phyloP scores from a whole-genome alignment of 1,140 invertebrate genomes.

The Habropoda laboriosa region DNA sequence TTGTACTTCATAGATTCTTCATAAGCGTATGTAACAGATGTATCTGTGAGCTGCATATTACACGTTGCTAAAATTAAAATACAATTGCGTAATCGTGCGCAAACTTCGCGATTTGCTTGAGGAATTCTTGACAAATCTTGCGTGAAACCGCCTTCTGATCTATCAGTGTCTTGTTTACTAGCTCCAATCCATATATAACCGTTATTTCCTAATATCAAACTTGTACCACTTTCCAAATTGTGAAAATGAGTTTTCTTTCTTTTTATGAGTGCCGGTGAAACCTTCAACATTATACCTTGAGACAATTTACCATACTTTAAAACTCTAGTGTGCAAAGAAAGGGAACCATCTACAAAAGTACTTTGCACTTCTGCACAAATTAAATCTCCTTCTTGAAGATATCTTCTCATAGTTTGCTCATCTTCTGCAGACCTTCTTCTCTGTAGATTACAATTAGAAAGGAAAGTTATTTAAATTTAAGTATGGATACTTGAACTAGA shows the following conservation, averaged over 20 bases:
- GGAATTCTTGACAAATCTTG: slow-evolving; percentile 90
- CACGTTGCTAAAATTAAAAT: slow-evolving; percentile 92
- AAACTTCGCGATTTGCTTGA: slow-evolving; percentile 88
- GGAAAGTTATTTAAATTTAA: neutral
- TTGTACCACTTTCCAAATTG: slow-evolving; percentile 93
- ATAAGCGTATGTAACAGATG: slow-evolving; percentile 94
- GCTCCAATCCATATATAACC: slow-evolving; percentile 98
- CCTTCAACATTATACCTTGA: slow-evolving; percentile 95
- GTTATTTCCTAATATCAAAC: slow-evolving; percentile 97
- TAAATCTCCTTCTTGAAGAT: slow-evolving; percentile 97
- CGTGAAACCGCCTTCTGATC: slow-evolving; percentile 89
- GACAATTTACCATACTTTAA: slow-evolving; percentile 97
- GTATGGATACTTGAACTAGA: neutral
- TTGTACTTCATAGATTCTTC: slow-evolving; percentile 93
- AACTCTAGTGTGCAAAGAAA: slow-evolving; percentile 97
- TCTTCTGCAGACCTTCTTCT: slow-evolving; percentile 96
- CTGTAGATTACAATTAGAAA: slow-evolving; percentile 78
- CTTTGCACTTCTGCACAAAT: slow-evolving; percentile 99
- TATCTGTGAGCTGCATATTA: slow-evolving; percentile 95
- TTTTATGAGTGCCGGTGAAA: slow-evolving; percentile 96
- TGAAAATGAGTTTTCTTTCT: slow-evolving; percentile 98
- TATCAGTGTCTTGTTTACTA: slow-evolving; percentile 84
- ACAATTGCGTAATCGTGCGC: slow-evolving; percentile 94
- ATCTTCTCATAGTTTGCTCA: slow-evolving; percentile 98
- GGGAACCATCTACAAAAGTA: slow-evolving; percentile 93